Evolutionary conservation across 2,797 vertebrate genomes (phyloP).

Genomic region (Gobionotothen gibberifrons): DNA sequence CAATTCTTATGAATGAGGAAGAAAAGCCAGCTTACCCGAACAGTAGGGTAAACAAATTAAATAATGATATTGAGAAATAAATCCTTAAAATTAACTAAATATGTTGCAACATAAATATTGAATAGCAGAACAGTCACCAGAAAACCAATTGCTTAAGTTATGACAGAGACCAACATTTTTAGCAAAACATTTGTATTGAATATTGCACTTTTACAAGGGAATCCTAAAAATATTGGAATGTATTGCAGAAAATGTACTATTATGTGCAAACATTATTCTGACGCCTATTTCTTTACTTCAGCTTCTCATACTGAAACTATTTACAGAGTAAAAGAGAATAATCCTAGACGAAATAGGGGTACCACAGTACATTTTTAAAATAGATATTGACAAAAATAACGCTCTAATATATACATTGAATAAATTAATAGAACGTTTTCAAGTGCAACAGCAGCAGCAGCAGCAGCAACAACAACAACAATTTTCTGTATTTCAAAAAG

Average conservation of each 20-base stretch:
- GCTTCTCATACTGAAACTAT: background rate
- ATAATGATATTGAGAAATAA: background rate
- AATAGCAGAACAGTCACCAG: conserved; percentile 25
- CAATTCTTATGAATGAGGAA: conserved; percentile 5
- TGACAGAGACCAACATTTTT: too few relatives aligned
- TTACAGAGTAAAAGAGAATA: background rate
- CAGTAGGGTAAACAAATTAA: background rate
- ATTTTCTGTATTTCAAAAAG: background rate
- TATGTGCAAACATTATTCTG: conserved; percentile 2
- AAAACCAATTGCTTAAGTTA: too few relatives aligned
- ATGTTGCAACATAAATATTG: background rate
- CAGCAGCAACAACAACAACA: background rate
- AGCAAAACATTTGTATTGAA: background rate
- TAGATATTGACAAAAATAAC: background rate
- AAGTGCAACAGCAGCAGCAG: conserved; percentile 29
- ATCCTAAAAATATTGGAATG: conserved; percentile 10
- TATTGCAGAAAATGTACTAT: background rate
- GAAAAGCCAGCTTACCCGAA: background rate
- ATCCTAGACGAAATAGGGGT: background rate
- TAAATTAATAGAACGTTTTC: conserved; percentile 1
- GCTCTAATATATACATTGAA: background rate
- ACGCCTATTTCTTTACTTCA: too few relatives aligned
- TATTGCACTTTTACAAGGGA: conserved; percentile 27
- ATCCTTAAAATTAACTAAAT: conserved; percentile 33
- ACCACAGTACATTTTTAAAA: background rate